phyloP scores from a whole-genome alignment of 2,113 vertebrate species.

The Physeter macrocephalus region DNA sequence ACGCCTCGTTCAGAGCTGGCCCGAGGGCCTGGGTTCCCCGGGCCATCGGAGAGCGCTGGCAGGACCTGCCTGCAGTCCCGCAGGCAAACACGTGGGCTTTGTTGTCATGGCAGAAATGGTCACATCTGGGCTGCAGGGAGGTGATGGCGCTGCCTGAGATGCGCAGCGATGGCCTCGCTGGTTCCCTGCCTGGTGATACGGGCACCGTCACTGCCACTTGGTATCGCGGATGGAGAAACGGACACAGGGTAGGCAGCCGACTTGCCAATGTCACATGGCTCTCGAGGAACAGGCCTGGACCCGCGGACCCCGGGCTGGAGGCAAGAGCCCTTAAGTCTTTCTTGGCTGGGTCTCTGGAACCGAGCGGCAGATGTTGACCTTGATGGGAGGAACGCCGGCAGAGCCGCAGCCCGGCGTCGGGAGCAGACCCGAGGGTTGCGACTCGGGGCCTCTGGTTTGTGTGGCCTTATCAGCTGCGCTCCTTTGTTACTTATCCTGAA shows the following conservation, averaged over 20 bases:
- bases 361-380: background rate
- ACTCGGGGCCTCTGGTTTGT: background rate
- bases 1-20: background rate
- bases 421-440: accelerated
- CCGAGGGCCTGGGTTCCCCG: background rate
- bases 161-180: background rate
- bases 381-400: too few relatives aligned
- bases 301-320: background rate
- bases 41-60: background rate
- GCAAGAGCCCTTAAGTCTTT: background rate
- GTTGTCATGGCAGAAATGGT: background rate
- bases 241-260: background rate
- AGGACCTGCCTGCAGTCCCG: background rate
- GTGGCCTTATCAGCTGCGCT: background rate
- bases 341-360: background rate
- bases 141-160: background rate
- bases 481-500: background rate
- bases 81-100: background rate
- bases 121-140: background rate
- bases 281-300: background rate
- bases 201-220: background rate
- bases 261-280: background rate
- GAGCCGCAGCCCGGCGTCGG: too few relatives aligned
- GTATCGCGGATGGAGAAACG: background rate
- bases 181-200: background rate